Evolutionary conservation across 2,888 invertebrate genomes (phyloP).

Genomic region (Iselma pallidipennis): DNA sequence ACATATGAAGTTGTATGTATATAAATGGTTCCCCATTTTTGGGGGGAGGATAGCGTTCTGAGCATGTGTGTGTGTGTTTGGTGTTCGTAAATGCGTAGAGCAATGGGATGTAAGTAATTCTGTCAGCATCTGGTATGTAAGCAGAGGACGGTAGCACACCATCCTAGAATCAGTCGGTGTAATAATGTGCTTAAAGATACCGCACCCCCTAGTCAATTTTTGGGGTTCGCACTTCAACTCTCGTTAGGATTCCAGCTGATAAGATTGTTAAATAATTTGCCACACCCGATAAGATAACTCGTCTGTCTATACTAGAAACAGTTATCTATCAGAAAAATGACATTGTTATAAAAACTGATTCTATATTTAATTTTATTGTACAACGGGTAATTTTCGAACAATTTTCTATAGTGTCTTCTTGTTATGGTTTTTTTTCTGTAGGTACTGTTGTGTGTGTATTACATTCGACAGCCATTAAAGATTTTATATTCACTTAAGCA

Average conservation of each 20-base stretch:
- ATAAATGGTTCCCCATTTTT: constrained; percentile 16
- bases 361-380: neutral
- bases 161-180: constrained; percentile 42
- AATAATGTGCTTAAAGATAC: constrained; percentile 48
- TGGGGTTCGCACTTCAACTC: constrained; percentile 37
- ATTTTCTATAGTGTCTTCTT: neutral
- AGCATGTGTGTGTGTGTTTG: constrained; percentile 4
- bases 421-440: neutral
- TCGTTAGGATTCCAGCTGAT: constrained; percentile 32
- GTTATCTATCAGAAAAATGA: neutral
- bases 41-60: neutral
- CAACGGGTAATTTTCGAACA: neutral
- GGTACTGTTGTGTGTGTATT: neutral
- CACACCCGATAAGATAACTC: constrained; percentile 2
- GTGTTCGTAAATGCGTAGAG: constrained; percentile 24
- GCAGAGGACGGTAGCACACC: constrained; percentile 32
- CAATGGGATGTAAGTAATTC: constrained; percentile 49
- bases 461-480: constrained; percentile 20
- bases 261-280: constrained; percentile 33
- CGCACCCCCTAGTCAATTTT: constrained; percentile 41
- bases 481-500: constrained; percentile 30
- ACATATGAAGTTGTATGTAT: constrained; percentile 32
- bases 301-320: neutral
- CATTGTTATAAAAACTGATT: neutral
- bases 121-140: constrained; percentile 43